Evolutionary conservation across 2,888 invertebrate species (phyloP).

Genomic region (Allophyes oxyacanthae): DNA sequence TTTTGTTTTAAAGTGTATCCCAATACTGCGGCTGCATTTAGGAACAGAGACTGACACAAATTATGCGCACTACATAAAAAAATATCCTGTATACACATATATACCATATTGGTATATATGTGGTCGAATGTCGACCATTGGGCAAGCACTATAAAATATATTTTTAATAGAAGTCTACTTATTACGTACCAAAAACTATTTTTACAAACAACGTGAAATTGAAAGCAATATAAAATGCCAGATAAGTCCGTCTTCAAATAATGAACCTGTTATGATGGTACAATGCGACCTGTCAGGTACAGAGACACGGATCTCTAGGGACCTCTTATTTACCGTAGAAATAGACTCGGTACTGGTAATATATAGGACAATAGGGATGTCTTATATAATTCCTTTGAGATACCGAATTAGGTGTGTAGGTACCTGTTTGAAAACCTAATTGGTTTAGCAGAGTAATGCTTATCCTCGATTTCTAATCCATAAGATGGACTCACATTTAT

Average conservation of each 20-base stretch:
- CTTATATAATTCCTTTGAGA: slow-evolving; percentile 43
- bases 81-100: no score
- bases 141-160: no score
- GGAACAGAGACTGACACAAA: no score
- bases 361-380: slow-evolving; percentile 30
- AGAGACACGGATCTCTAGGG: slow-evolving; percentile 28
- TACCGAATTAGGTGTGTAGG: slow-evolving; percentile 19
- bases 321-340: slow-evolving; percentile 41
- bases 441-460: slow-evolving; percentile 14
- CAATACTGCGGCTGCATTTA: no score
- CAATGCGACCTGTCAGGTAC: slow-evolving; percentile 43
- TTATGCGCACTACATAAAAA: no score
- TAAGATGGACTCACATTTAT: no score
- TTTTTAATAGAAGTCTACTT: no score
- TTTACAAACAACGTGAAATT: slow-evolving; percentile 16
- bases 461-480: slow-evolving; percentile 12
- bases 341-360: slow-evolving; percentile 37
- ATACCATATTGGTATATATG: no score
- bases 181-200: slow-evolving; percentile 9
- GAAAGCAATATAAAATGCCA: slow-evolving; percentile 26
- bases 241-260: slow-evolving; percentile 41
- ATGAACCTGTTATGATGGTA: slow-evolving; percentile 42
- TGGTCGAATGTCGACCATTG: no score
- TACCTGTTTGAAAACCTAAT: slow-evolving; percentile 37
- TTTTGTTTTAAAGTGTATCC: no score